phyloP scores from a whole-genome alignment of 2,888 invertebrate genomes.

The Thecophora atra region DNA sequence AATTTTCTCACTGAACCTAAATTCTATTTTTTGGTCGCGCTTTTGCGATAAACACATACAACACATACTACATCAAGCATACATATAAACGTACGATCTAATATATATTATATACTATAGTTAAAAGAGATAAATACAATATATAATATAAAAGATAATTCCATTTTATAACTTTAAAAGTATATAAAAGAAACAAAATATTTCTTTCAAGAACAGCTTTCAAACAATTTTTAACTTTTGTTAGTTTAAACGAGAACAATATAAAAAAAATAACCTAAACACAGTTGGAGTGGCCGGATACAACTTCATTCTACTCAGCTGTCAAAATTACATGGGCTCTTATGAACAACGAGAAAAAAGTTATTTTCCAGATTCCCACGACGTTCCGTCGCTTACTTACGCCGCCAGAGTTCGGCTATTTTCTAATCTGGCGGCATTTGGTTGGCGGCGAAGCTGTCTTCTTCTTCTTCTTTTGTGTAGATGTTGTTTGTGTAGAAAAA shows the following conservation, averaged over 20 bases:
- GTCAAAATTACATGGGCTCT: too few species aligned
- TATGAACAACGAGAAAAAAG: too few species aligned
- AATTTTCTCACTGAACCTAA: slow-evolving; percentile 30
- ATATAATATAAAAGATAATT: not conserved
- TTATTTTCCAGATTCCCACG: too few species aligned
- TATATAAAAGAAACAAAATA: not conserved
- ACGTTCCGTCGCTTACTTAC: too few species aligned
- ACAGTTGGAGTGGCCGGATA: too few species aligned
- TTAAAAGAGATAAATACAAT: slow-evolving; percentile 3
- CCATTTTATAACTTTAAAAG: slow-evolving; percentile 12
- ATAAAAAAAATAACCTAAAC: too few species aligned
- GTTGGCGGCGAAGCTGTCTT: too few species aligned
- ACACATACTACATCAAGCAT: not conserved
- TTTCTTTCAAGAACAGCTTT: not conserved
- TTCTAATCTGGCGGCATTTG: too few species aligned
- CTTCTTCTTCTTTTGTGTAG: too few species aligned
- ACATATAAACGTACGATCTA: not conserved
- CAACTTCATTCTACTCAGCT: too few species aligned
- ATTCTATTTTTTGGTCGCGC: slow-evolving; percentile 30
- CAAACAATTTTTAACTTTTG: not conserved
- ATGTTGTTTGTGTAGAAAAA: too few species aligned
- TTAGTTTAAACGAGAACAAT: not conserved
- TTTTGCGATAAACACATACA: slow-evolving; percentile 35
- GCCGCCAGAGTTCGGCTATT: too few species aligned
- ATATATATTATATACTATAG: not conserved